Conservation (phyloP, 2,797 vertebrate species). For the Parambassis ranga region DNA sequence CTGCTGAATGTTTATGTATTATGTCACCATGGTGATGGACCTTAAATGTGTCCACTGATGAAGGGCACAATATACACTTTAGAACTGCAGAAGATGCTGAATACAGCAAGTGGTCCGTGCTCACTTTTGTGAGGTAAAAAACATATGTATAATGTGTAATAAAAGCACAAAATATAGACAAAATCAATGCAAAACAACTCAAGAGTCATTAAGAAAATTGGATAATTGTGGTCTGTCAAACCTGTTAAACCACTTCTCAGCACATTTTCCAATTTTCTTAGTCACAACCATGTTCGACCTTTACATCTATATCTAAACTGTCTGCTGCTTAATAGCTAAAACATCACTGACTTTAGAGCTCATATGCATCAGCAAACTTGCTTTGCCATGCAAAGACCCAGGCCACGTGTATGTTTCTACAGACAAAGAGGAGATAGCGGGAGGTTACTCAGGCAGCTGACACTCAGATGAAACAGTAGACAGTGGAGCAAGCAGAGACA, state of each 20-base stretch:
- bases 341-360: background rate
- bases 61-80: background rate
- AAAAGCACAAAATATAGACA: background rate
- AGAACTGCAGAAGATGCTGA: too few species aligned
- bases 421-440: slow-evolving; percentile 39
- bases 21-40: too few species aligned
- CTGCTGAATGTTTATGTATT: too few species aligned
- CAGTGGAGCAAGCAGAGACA: slow-evolving; percentile 46
- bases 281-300: background rate
- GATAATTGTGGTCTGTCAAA: background rate
- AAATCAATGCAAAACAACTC: background rate
- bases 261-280: background rate
- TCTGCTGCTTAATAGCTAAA: background rate
- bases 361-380: slow-evolving; percentile 24
- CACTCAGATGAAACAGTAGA: slow-evolving; percentile 38
- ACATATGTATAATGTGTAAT: background rate
- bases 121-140: too few species aligned
- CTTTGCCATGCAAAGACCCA: slow-evolving; percentile 43
- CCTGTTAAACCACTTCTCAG: background rate
- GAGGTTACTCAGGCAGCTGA: slow-evolving; percentile 38
- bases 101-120: too few species aligned
- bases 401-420: slow-evolving; percentile 25
- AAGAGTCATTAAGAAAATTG: background rate
- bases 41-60: background rate
- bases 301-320: too few species aligned